Evolutionary conservation across 2,113 vertebrate species (phyloP).

Genomic region (Cyanistes caeruleus): DNA sequence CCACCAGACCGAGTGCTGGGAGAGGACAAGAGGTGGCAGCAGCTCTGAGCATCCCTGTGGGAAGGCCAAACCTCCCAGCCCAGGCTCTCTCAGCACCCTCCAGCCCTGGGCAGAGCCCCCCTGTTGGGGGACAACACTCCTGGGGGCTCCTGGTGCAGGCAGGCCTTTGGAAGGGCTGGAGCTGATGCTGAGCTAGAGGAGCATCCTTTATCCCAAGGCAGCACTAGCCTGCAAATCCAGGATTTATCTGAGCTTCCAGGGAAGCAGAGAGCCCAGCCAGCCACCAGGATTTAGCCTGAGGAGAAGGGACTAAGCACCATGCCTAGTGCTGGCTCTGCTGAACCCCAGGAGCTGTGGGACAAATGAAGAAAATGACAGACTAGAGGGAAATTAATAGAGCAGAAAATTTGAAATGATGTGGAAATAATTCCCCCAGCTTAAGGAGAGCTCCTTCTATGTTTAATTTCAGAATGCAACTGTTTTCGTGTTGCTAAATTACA

Average conservation of each 20-base stretch:
- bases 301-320: neutral
- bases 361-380: constrained; percentile 61
- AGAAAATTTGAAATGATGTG: constrained; percentile 73
- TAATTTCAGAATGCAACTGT: constrained; percentile 44
- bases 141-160: neutral
- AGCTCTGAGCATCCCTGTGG: neutral
- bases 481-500: constrained; percentile 54
- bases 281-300: neutral
- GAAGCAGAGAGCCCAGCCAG: neutral
- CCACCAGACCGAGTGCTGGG: fast-evolving
- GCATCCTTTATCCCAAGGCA: neutral
- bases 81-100: neutral
- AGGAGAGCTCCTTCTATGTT: constrained; percentile 29
- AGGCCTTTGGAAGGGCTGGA: neutral
- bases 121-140: no score
- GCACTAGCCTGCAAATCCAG: neutral
- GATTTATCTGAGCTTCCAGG: neutral
- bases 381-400: constrained; percentile 73
- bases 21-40: neutral
- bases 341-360: neutral
- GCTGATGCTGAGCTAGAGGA: neutral
- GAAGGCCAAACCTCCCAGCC: fast-evolving
- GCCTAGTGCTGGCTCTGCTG: neutral
- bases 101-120: neutral
- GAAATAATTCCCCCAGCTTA: constrained; percentile 65